Percentiles rank a stretch among this genome's conserved stretches.
Conservation (phyloP, 2,888 invertebrate genomes). For the Idaea aversata region DNA sequence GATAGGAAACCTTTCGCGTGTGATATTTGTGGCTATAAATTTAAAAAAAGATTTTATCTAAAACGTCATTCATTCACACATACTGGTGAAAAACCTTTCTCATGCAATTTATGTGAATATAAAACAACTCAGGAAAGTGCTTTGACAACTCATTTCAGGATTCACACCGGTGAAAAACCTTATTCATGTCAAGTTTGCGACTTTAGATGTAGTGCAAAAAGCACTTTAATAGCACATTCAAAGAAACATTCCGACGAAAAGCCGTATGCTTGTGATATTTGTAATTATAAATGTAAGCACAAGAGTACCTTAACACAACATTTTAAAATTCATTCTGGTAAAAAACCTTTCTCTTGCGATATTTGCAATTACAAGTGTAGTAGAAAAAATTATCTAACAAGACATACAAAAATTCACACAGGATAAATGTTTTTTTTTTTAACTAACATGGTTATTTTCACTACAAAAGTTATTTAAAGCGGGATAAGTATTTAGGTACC, state of each 20-base stretch:
- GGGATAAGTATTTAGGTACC: no score
- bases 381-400: background rate
- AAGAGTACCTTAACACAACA: background rate
- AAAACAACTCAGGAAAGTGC: background rate
- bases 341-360: background rate
- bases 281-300: background rate
- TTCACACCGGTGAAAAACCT: background rate
- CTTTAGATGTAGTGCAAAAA: background rate
- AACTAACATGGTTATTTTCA: no score
- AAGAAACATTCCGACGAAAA: background rate
- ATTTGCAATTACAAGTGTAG: background rate
- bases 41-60: background rate
- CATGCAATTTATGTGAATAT: background rate
- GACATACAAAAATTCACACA: background rate
- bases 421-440: no score
- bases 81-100: constrained; percentile 5
- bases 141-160: constrained; percentile 1
- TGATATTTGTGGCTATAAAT: background rate
- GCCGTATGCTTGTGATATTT: background rate
- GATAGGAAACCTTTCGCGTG: background rate
- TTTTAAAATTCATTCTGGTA: background rate
- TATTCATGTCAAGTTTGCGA: background rate
- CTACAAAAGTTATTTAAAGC: no score
- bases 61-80: background rate
- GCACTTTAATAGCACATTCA: background rate